Conservation (phyloP, 2,113 vertebrate genomes). For the Neogale vison region DNA sequence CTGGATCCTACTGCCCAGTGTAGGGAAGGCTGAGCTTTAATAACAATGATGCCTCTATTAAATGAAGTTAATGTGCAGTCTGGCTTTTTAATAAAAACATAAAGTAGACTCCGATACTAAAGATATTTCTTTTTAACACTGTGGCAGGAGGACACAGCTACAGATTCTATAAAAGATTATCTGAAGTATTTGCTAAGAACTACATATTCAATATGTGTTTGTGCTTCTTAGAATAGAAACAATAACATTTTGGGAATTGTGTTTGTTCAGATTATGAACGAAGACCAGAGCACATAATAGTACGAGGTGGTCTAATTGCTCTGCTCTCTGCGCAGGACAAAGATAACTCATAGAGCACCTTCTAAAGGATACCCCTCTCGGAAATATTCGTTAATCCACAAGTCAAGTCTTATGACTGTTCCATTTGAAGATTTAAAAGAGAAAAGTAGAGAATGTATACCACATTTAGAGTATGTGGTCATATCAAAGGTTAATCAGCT, state of each 20-base stretch:
- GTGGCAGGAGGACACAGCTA: background rate
- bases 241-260: background rate
- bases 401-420: constrained; percentile 12
- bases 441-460: background rate
- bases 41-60: background rate
- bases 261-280: background rate
- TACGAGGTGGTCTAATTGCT: background rate
- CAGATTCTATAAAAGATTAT: background rate
- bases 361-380: background rate
- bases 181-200: background rate
- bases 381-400: constrained; percentile 23
- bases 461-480: background rate
- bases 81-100: constrained; percentile 17
- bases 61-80: background rate
- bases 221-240: background rate
- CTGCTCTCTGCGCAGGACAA: background rate
- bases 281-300: background rate
- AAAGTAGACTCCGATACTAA: background rate
- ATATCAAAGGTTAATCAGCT: constrained; percentile 57
- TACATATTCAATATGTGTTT: background rate
- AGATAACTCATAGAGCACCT: background rate
- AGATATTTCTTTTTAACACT: background rate
- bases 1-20: constrained; percentile 21
- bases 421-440: constrained; percentile 4
- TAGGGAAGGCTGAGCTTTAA: background rate